Evolutionary conservation across 2,888 invertebrate genomes (phyloP).

Genomic region (Phytoseiulus persimilis): DNA sequence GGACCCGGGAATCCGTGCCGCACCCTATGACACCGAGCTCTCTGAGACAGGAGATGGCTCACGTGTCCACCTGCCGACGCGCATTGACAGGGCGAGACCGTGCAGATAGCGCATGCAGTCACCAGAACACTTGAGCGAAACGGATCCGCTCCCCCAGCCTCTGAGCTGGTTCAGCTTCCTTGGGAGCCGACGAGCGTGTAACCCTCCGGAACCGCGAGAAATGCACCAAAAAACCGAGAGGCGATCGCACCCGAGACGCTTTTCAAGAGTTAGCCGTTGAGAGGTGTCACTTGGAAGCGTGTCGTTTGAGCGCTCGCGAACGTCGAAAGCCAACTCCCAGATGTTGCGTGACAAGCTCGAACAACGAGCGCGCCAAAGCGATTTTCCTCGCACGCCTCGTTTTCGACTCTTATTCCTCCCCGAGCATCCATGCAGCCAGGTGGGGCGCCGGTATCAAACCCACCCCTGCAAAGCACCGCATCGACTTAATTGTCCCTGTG

Average conservation of each 20-base stretch:
- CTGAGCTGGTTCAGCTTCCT: no score
- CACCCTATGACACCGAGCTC: no score
- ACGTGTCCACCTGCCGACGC: no score
- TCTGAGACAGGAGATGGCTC: no score
- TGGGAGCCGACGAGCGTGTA: no score
- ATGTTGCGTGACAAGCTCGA: not conserved
- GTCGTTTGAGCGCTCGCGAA: not conserved
- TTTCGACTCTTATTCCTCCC: not conserved
- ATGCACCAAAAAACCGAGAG: no score
- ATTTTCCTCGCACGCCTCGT: not conserved
- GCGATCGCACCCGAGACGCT: not conserved
- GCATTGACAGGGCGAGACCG: no score
- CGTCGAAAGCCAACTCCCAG: not conserved
- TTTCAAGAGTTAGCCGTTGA: not conserved
- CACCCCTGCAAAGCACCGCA: not conserved
- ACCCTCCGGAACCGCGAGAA: no score
- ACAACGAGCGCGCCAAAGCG: not conserved
- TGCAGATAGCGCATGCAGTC: no score
- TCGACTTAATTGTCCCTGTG: not conserved
- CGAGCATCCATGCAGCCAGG: not conserved
- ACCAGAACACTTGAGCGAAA: no score
- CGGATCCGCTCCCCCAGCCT: no score
- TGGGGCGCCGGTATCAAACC: not conserved
- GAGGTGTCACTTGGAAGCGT: not conserved
- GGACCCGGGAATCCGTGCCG: no score